phyloP scores from a whole-genome alignment of 2,113 vertebrate genomes.

The Steatornis caripensis region DNA sequence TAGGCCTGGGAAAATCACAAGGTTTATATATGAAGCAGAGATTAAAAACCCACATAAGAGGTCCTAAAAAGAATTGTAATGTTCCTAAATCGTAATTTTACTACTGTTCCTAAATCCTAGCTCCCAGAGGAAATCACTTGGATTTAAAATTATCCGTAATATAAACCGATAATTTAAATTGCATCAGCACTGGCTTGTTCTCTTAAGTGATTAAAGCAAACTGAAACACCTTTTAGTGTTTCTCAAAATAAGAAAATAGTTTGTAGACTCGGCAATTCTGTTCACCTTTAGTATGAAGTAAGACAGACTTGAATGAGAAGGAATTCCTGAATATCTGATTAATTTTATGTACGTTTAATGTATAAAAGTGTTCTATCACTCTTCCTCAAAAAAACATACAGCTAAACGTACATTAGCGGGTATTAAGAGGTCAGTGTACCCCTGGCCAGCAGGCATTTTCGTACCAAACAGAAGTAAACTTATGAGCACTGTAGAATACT shows the following conservation, averaged over 20 bases:
- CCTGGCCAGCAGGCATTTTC: neutral
- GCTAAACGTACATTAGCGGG: neutral
- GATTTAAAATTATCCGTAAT: neutral
- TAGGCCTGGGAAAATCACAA: neutral
- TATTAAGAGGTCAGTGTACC: neutral
- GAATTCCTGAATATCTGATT: neutral
- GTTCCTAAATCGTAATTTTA: neutral
- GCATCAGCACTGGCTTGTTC: neutral
- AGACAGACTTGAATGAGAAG: neutral
- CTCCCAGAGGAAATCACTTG: neutral
- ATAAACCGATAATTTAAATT: neutral
- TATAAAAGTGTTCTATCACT: neutral
- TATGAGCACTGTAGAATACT: neutral
- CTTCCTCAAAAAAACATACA: neutral
- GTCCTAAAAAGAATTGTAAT: neutral
- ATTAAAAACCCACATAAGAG: neutral
- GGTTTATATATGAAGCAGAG: neutral
- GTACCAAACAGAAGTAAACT: neutral
- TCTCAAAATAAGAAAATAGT: neutral
- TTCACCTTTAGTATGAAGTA: neutral
- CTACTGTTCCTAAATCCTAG: neutral
- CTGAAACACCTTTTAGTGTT: neutral
- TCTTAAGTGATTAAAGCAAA: neutral
- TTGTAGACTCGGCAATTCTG: neutral
- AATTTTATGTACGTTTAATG: neutral